Conservation (phyloP, 2,113 vertebrate species). For the Hiodon tergisus region DNA sequence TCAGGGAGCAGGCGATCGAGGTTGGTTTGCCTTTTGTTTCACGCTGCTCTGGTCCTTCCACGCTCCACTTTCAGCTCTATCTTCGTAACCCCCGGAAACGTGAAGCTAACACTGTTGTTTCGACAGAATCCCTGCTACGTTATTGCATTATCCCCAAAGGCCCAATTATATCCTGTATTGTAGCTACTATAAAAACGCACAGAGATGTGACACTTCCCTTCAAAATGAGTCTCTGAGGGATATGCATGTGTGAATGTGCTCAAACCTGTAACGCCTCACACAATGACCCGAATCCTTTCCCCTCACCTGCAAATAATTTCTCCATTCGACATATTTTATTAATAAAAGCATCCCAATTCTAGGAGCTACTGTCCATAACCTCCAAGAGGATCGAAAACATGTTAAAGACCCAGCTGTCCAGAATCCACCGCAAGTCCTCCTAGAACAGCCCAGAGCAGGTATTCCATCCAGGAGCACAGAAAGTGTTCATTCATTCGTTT, state of each 20-base stretch:
- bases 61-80: background rate
- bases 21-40: background rate
- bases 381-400: background rate
- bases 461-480: background rate
- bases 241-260: constrained; percentile 1
- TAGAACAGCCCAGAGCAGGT: background rate
- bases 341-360: constrained; percentile 29
- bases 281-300: constrained; percentile 33
- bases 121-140: background rate
- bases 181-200: background rate
- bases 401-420: background rate
- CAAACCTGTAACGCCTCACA: background rate
- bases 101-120: background rate
- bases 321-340: constrained; percentile 34
- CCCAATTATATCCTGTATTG: background rate
- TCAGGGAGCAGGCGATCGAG: background rate
- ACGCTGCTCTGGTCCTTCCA: background rate
- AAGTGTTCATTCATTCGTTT: background rate
- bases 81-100: background rate
- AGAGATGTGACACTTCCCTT: background rate
- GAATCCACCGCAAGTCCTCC: background rate
- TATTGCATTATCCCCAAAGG: background rate
- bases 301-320: constrained; percentile 40
- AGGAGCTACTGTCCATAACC: background rate
- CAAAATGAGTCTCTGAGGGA: background rate